Conservation (phyloP, 2,888 invertebrate genomes). For the Calliphora vomitoria region DNA sequence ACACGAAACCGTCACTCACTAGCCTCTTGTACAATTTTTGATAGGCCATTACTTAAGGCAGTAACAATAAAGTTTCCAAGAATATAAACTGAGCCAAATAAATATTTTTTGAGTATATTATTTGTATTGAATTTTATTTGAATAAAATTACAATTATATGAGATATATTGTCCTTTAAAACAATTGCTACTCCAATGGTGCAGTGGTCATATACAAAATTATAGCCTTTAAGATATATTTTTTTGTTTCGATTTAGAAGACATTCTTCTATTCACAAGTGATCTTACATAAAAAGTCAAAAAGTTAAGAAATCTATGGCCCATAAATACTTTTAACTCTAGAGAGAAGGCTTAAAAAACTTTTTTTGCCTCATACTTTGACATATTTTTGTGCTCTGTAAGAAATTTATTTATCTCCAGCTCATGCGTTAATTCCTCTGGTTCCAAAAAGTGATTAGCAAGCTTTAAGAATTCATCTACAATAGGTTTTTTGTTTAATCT, state of each 20-base stretch:
- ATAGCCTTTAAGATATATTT: not conserved
- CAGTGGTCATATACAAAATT: slow-evolving; percentile 20
- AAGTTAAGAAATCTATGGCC: slow-evolving; percentile 6
- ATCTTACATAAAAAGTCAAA: slow-evolving; percentile 9
- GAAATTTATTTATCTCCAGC: not conserved
- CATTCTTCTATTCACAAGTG: slow-evolving; percentile 1
- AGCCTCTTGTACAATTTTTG: too few species aligned
- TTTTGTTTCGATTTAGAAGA: not conserved
- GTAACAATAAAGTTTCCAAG: too few species aligned
- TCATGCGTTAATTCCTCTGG: not conserved
- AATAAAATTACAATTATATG: not conserved
- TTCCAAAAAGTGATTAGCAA: not conserved
- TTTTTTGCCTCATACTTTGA: slow-evolving; percentile 8
- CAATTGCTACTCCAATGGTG: not conserved
- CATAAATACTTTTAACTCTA: not conserved
- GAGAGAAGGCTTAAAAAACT: slow-evolving; percentile 16
- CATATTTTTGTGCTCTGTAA: slow-evolving; percentile 4
- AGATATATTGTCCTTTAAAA: not conserved
- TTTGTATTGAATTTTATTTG: not conserved
- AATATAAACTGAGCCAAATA: not conserved
- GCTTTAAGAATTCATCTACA: not conserved
- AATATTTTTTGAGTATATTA: not conserved
- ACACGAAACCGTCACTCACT: slow-evolving; percentile 2
- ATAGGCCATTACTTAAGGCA: too few species aligned
- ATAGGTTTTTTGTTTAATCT: not conserved